Percentiles rank a stretch among this genome's conserved stretches.
phyloP scores from a whole-genome alignment of 1,140 invertebrate genomes.

The Paramacrobiotus metropolitanus region DNA sequence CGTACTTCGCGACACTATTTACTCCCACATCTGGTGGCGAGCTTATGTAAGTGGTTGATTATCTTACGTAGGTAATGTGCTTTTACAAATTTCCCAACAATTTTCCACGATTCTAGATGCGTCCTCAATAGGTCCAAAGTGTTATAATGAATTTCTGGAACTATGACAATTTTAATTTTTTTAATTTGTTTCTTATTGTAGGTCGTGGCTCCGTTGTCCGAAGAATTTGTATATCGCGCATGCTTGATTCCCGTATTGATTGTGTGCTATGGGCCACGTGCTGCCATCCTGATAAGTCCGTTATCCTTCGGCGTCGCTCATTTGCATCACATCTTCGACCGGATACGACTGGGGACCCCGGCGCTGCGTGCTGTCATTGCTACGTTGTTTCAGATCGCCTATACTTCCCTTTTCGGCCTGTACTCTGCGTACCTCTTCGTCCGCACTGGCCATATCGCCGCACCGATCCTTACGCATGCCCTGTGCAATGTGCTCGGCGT shows the following conservation, averaged over 20 bases:
- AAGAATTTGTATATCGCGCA: conserved; percentile 78
- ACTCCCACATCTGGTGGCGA: conserved; percentile 59
- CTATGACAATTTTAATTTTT: no score
- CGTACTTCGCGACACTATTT: conserved; percentile 44
- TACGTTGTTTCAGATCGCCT: conserved; percentile 53
- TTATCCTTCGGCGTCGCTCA: conserved; percentile 80
- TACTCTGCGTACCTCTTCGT: conserved; percentile 71
- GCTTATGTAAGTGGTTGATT: no score
- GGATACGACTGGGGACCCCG: conserved; percentile 30
- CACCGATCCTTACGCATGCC: conserved; percentile 64
- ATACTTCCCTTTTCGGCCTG: conserved; percentile 73
- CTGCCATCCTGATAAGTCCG: conserved; percentile 57
- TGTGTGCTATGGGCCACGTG: conserved; percentile 47
- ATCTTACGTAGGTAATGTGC: no score
- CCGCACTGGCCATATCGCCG: conserved; percentile 47
- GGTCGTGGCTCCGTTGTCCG: conserved; percentile 56
- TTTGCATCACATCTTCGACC: conserved; percentile 69
- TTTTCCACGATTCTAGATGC: no score
- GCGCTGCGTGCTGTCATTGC: conserved; percentile 20
- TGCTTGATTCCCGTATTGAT: conserved; percentile 75
- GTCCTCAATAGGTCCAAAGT: no score
- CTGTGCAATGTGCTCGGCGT: conserved; percentile 93
- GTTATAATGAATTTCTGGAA: no score
- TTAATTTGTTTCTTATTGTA: no score
- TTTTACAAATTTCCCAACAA: no score